phyloP scores from a whole-genome alignment of 2,797 vertebrate species.

The Coregonus sp. region DNA sequence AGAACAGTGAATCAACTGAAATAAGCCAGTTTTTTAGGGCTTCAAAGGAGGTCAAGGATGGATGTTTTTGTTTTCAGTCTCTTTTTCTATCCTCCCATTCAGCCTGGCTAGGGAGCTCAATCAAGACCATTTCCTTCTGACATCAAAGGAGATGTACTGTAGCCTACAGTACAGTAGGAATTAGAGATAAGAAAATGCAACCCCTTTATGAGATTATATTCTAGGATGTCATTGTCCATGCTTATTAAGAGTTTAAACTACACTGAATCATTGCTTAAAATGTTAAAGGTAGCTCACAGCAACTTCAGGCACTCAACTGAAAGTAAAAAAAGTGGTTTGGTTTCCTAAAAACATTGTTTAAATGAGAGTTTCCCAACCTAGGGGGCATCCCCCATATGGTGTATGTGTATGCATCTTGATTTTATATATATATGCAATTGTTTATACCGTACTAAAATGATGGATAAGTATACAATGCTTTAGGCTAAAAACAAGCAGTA shows the following conservation, averaged over 20 bases:
- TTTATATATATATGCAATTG: too few species aligned
- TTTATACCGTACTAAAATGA: too few species aligned
- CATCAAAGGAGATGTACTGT: background rate
- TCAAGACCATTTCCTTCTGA: constrained; percentile 9
- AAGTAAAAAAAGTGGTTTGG: background rate
- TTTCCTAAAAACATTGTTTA: background rate
- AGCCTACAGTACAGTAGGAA: background rate
- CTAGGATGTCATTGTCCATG: background rate
- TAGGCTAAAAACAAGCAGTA: too few species aligned
- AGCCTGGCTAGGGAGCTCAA: background rate
- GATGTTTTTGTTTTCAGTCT: constrained; percentile 17
- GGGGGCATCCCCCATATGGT: too few species aligned
- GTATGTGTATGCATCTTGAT: too few species aligned
- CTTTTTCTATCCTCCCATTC: constrained; percentile 15
- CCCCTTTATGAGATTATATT: background rate
- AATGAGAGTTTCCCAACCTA: too few species aligned
- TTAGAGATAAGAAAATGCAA: background rate
- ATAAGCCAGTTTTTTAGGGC: background rate
- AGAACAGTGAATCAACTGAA: constrained; percentile 6
- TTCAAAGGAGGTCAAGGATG: constrained; percentile 9
- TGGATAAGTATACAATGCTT: too few species aligned
- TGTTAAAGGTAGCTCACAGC: background rate
- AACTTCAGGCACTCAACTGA: background rate
- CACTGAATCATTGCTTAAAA: background rate
- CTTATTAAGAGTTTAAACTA: background rate